phyloP scores from a whole-genome alignment of 2,888 invertebrate species.

The Melieria crassipennis region DNA sequence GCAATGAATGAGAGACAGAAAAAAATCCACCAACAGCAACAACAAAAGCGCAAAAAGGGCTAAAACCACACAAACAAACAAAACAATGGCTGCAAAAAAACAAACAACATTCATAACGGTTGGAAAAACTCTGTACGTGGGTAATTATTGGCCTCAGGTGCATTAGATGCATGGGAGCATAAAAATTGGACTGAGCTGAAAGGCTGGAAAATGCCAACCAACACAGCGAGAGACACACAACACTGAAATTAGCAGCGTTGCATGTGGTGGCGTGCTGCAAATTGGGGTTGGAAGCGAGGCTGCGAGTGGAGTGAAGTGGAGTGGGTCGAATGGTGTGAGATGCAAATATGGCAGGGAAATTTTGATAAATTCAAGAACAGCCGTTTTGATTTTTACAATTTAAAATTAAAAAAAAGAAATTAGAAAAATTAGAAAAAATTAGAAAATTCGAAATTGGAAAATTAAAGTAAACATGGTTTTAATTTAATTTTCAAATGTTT shows the following conservation, averaged over 20 bases:
- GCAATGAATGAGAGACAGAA: not conserved
- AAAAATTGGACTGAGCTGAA: slow-evolving; percentile 6
- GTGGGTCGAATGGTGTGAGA: not conserved
- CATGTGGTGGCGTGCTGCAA: not conserved
- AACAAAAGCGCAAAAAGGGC: slow-evolving; percentile 9
- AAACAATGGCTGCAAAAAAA: slow-evolving; percentile 19
- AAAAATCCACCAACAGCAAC: not conserved
- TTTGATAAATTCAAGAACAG: not conserved
- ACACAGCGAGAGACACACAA: slow-evolving; percentile 5
- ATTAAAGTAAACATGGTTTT: too few species aligned
- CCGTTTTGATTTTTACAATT: too few species aligned
- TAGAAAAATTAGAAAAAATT: too few species aligned
- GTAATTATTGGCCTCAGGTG: slow-evolving; percentile 43
- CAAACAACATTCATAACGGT: not conserved
- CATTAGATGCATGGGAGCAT: slow-evolving; percentile 36
- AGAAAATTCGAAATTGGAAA: too few species aligned
- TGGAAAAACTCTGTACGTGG: slow-evolving; percentile 21
- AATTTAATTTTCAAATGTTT: too few species aligned
- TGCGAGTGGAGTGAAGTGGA: not conserved
- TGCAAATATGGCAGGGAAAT: not conserved
- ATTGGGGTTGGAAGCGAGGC: not conserved
- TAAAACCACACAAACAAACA: not conserved
- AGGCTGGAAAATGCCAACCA: slow-evolving; percentile 13
- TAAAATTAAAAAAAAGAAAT: too few species aligned
- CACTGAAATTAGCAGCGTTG: slow-evolving; percentile 25